Conservation (phyloP, 2,113 vertebrate genomes). For the Stigmatopora nigra region DNA sequence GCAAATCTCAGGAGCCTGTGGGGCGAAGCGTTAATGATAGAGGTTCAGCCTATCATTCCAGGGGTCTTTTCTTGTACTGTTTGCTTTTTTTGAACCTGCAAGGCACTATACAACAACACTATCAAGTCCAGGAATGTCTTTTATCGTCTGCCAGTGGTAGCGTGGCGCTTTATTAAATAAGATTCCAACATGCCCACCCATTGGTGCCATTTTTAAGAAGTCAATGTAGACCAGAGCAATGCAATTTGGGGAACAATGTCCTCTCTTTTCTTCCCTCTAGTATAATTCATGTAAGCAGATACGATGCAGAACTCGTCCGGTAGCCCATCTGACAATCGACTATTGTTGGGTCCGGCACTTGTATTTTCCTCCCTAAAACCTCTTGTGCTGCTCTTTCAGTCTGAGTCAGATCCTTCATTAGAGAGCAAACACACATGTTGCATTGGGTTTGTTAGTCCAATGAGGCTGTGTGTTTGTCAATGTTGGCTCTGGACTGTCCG, state of each 20-base stretch:
- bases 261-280: conserved; percentile 37
- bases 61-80: conserved; percentile 18
- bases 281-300: conserved; percentile 51
- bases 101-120: conserved; percentile 24
- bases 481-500: conserved; percentile 27
- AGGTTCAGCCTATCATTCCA: conserved; percentile 27
- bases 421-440: conserved; percentile 32
- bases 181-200: conserved; percentile 41
- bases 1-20: conserved; percentile 33
- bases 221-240: conserved; percentile 16
- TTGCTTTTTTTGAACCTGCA: conserved; percentile 35
- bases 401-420: conserved; percentile 23
- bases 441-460: conserved; percentile 19
- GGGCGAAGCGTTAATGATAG: conserved; percentile 40
- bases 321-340: conserved; percentile 18
- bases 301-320: conserved; percentile 32
- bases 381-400: conserved; percentile 19
- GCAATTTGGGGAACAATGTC: conserved; percentile 48
- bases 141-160: conserved; percentile 43
- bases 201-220: conserved; percentile 33
- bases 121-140: conserved; percentile 50
- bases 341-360: conserved; percentile 39
- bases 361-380: conserved; percentile 31
- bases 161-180: conserved; percentile 43
- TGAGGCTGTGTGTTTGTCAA: conserved; percentile 13